Evolutionary conservation across 1,140 invertebrate genomes (phyloP).

Genomic region (Trichomalopsis sarcophagae): DNA sequence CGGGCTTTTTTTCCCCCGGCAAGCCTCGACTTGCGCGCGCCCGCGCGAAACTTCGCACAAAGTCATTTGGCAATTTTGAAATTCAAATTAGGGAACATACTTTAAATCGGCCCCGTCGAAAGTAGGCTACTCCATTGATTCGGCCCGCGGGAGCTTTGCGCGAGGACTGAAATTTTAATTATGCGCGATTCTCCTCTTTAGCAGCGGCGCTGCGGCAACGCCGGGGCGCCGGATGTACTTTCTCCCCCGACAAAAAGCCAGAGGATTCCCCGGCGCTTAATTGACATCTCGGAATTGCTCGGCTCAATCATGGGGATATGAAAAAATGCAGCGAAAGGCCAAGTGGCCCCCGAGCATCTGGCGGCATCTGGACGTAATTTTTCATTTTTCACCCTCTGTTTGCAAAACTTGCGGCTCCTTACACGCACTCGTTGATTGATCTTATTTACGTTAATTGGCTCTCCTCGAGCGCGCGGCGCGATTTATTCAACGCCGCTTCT

Average conservation of each 20-base stretch:
- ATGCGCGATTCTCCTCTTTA: conserved; percentile 37
- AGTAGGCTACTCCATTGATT: conserved; percentile 50
- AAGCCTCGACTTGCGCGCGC: neutral
- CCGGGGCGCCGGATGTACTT: no score
- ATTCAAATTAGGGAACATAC: conserved; percentile 50
- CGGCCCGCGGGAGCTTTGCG: neutral
- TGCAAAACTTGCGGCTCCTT: no score
- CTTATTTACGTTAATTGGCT: no score
- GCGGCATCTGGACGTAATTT: conserved; percentile 33
- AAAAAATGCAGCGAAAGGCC: conserved; percentile 28
- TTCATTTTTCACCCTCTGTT: neutral
- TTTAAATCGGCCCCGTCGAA: conserved; percentile 40
- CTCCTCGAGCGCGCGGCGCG: no score
- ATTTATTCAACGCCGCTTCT: no score
- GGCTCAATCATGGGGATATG: conserved; percentile 40
- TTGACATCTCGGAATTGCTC: conserved; percentile 44
- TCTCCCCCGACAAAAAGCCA: neutral
- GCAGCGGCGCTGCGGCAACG: neutral
- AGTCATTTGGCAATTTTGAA: conserved; percentile 51
- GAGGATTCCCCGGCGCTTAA: conserved; percentile 45
- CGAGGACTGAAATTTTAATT: conserved; percentile 50
- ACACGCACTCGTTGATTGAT: no score
- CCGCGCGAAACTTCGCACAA: conserved; percentile 19
- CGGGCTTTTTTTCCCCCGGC: neutral
- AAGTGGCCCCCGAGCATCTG: conserved; percentile 38